phyloP scores from a whole-genome alignment of 1,140 invertebrate genomes.

The Papilio aristodemus region DNA sequence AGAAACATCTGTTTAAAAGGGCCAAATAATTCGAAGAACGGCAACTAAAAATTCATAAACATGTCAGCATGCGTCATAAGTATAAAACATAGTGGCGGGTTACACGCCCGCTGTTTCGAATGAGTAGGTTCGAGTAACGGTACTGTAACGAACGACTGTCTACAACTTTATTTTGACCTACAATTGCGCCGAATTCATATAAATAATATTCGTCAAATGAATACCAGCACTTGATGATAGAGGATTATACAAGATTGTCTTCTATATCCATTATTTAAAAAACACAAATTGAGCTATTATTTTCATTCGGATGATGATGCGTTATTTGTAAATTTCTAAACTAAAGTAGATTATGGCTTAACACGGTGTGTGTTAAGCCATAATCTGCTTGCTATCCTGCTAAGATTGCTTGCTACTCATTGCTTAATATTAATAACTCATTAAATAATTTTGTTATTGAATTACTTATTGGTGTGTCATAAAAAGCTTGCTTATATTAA shows the following conservation, averaged over 20 bases:
- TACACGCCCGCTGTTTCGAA: background rate
- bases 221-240: background rate
- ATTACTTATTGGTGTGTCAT: background rate
- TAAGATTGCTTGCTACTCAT: background rate
- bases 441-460: background rate
- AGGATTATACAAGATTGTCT: background rate
- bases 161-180: conserved; percentile 46
- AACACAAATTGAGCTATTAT: too few species aligned
- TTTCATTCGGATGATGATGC: too few species aligned
- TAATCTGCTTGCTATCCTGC: too few species aligned
- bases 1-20: conserved; percentile 44
- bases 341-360: too few species aligned
- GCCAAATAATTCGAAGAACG: conserved; percentile 43
- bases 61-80: conserved; percentile 27
- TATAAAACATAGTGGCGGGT: conserved; percentile 21
- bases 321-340: too few species aligned
- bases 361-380: too few species aligned
- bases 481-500: background rate
- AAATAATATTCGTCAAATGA: background rate
- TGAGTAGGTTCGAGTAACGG: conserved; percentile 50
- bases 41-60: conserved; percentile 26
- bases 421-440: background rate
- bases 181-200: conserved; percentile 35
- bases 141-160: conserved; percentile 47
- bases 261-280: background rate